Evolutionary conservation across 2,797 vertebrate genomes (phyloP).

Genomic region (Mionectes olivaceus): DNA sequence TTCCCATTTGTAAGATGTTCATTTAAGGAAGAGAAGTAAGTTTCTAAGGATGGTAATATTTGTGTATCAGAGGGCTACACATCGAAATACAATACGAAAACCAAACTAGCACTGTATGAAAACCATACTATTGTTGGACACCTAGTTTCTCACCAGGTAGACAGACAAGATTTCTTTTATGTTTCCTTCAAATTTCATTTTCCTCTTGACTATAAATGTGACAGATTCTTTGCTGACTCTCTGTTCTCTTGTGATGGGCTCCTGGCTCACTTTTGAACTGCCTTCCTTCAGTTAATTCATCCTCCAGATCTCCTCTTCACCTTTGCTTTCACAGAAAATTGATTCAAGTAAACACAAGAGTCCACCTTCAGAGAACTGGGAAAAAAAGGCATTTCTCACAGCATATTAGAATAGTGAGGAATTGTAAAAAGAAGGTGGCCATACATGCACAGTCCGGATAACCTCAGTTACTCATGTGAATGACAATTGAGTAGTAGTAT

Average conservation of each 20-base stretch:
- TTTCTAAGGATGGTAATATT: not conserved
- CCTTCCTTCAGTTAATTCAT: not conserved
- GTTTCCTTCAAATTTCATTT: conserved; percentile 22
- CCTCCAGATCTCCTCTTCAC: conserved; percentile 4
- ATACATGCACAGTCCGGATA: not conserved
- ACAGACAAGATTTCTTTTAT: not conserved
- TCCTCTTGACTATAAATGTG: conserved; percentile 5
- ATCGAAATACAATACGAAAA: not conserved
- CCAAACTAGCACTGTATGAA: not conserved
- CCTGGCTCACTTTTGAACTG: not conserved
- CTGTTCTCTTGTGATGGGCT: not conserved
- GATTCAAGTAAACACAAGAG: not conserved
- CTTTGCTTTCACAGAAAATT: not conserved
- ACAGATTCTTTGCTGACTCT: conserved; percentile 18
- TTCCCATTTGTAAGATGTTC: not conserved
- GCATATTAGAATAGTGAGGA: not conserved
- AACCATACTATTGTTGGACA: not conserved
- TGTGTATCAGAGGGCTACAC: not conserved
- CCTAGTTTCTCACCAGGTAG: not conserved
- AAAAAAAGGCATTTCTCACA: not conserved
- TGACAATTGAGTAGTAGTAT: not conserved
- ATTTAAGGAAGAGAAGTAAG: not conserved
- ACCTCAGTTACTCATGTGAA: not conserved
- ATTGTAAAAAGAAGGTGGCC: not conserved
- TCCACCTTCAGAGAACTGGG: not conserved